Conservation (phyloP, 2,888 invertebrate species). For the Mechanitis messenoides region DNA sequence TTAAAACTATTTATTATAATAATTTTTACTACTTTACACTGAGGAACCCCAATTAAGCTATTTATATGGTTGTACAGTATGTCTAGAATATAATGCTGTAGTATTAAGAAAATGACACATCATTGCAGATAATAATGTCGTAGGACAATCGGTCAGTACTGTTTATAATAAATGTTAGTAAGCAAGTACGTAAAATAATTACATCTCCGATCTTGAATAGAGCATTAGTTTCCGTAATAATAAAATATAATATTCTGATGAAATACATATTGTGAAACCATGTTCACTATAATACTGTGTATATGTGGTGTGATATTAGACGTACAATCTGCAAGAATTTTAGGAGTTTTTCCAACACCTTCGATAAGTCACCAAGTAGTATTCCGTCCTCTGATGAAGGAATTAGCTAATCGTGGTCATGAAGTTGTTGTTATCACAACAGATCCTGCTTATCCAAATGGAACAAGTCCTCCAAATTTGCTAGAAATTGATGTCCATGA, state of each 20-base stretch:
- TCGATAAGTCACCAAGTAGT: conserved; percentile 43
- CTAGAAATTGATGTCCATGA: conserved; percentile 47
- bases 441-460: conserved; percentile 36
- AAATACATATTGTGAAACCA: background rate
- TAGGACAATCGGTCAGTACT: background rate
- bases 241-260: too few species aligned
- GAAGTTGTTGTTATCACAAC: conserved; percentile 39
- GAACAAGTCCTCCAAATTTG: conserved; percentile 36
- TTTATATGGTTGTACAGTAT: background rate
- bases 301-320: background rate
- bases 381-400: conserved; percentile 37
- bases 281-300: background rate
- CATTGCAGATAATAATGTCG: background rate
- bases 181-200: background rate
- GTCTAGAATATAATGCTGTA: background rate
- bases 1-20: background rate
- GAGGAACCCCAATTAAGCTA: background rate
- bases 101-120: background rate
- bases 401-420: conserved; percentile 40
- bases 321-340: conserved; percentile 34
- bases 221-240: too few species aligned
- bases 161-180: background rate
- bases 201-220: too few species aligned
- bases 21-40: background rate
- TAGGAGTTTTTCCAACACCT: conserved; percentile 39